These are phyloP conservation scores for Bovichtus variegatus DNA, from an alignment of 2,797 vertebrate species.

Conservation along the genomic window DNA sequence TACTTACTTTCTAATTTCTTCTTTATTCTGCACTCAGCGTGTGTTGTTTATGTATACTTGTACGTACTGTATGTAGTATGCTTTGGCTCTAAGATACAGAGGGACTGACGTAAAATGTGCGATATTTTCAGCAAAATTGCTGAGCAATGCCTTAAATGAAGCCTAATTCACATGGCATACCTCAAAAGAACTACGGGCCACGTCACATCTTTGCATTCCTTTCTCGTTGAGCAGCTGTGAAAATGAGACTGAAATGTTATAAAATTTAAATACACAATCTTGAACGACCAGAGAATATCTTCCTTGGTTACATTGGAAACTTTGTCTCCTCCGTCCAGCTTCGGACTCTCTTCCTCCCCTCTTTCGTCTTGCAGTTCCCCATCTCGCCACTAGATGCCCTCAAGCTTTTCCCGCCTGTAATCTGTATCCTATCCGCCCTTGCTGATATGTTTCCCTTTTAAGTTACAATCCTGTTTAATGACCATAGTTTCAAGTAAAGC, in stretches of 20 bases:
- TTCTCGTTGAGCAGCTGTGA: background rate
- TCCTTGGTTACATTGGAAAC: background rate
- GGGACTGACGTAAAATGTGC: background rate
- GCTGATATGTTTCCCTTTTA: too few relatives aligned
- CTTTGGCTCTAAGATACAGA: background rate
- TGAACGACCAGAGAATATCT: background rate
- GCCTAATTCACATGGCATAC: constrained; percentile 2
- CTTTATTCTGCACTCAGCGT: background rate
- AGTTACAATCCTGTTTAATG: too few relatives aligned
- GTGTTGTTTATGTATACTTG: background rate
- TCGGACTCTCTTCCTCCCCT: background rate
- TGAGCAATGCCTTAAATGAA: constrained; percentile 16
- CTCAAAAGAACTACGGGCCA: background rate
- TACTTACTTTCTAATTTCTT: background rate
- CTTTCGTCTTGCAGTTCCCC: too few relatives aligned
- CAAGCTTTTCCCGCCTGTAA: too few relatives aligned
- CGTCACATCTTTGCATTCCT: background rate
- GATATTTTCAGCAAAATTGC: background rate
- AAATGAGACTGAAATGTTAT: constrained; percentile 18
- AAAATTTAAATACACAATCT: constrained; percentile 11
- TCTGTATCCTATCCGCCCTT: too few relatives aligned
- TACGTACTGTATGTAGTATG: background rate
- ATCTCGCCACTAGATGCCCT: too few relatives aligned
- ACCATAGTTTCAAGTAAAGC: too few relatives aligned
- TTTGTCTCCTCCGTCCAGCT: background rate